phyloP scores from a whole-genome alignment of 2,888 invertebrate genomes.

The Xylota segnis region DNA sequence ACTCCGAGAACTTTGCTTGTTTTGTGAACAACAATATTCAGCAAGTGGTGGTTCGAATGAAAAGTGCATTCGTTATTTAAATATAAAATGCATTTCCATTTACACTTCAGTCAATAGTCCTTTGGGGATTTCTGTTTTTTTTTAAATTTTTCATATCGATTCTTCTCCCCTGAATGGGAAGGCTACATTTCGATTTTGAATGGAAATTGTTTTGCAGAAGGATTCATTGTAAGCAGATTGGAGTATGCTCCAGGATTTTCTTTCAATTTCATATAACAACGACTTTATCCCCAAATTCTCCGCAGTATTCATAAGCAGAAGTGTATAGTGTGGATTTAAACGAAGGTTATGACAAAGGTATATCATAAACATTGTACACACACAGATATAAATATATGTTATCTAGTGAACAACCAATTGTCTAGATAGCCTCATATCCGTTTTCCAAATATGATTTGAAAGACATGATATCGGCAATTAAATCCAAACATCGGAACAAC shows the following conservation, averaged over 20 bases:
- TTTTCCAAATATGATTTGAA: not conserved
- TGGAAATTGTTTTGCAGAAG: too few relatives aligned
- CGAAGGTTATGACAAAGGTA: too few relatives aligned
- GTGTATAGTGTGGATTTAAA: too few relatives aligned
- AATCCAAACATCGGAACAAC: conserved; percentile 4
- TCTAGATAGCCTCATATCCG: not conserved
- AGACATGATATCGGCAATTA: conserved; percentile 1
- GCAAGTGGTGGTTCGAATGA: not conserved
- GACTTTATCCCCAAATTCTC: too few relatives aligned
- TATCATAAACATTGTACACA: too few relatives aligned
- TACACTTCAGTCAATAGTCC: conserved; percentile 3
- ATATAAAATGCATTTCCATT: not conserved
- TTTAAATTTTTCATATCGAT: not conserved
- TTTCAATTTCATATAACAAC: too few relatives aligned
- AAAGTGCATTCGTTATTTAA: not conserved
- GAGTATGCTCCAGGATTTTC: too few relatives aligned
- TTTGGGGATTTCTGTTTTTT: not conserved
- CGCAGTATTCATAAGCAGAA: too few relatives aligned
- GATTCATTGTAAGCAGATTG: too few relatives aligned
- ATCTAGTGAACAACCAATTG: not conserved
- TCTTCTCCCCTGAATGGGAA: not conserved
- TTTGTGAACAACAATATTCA: not conserved
- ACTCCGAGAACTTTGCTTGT: not conserved
- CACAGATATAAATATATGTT: too few relatives aligned
- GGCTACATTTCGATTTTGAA: too few relatives aligned